Percentiles rank a stretch among this genome's conserved stretches.
Evolutionary conservation across 2,797 vertebrate genomes (phyloP).

Genomic region (Amazonetta brasiliensis): DNA sequence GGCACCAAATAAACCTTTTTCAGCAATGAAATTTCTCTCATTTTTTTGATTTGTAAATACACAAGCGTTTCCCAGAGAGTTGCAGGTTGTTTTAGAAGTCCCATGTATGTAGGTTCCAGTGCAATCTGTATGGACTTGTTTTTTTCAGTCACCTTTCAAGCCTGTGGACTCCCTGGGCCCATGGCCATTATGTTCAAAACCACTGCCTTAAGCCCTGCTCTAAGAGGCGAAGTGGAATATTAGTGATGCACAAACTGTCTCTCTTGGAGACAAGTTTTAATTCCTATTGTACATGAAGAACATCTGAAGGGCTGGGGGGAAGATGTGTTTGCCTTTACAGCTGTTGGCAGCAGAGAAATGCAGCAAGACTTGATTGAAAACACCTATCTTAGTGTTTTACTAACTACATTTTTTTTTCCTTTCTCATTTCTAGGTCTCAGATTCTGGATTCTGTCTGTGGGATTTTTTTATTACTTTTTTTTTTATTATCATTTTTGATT

Average conservation of each 20-base stretch:
- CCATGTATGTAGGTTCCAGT: accelerated
- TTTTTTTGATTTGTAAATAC: background rate
- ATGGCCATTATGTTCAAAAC: background rate
- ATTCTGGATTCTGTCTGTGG: conserved; percentile 73
- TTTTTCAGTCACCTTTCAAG: background rate
- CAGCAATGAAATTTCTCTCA: background rate
- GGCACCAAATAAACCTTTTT: background rate
- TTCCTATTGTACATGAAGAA: background rate
- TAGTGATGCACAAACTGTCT: background rate
- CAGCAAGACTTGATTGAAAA: conserved; percentile 24
- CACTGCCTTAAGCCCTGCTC: background rate
- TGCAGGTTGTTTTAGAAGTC: background rate
- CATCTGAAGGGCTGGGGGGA: background rate
- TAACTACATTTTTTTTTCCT: conserved; percentile 13
- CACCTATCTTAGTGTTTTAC: conserved; percentile 20
- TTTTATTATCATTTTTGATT: background rate
- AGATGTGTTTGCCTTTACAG: conserved; percentile 37
- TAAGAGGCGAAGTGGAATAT: background rate
- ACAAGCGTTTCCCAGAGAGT: background rate
- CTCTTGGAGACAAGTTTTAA: background rate
- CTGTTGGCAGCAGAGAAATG: conserved; percentile 27
- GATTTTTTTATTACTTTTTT: conserved; percentile 22
- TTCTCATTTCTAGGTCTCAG: conserved; percentile 73
- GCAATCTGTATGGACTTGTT: background rate
- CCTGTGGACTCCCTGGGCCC: background rate